phyloP scores from a whole-genome alignment of 2,888 invertebrate genomes.

The Achlya flavicornis region DNA sequence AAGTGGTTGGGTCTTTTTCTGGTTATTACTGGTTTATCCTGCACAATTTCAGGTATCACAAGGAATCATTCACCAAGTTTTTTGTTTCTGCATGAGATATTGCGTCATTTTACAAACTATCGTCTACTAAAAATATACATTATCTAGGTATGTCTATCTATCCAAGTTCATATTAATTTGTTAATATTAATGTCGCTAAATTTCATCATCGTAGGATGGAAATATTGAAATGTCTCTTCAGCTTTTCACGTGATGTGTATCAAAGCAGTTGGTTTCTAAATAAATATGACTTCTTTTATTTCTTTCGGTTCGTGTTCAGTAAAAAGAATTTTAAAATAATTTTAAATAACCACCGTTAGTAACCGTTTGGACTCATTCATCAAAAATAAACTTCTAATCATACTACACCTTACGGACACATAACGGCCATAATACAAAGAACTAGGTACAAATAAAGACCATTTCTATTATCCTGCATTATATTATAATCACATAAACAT shows the following conservation, averaged over 20 bases:
- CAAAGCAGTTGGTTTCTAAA: no score
- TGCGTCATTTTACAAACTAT: no score
- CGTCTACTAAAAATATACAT: no score
- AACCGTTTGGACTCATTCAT: slow-evolving; percentile 7
- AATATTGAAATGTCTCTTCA: no score
- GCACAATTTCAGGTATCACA: background rate
- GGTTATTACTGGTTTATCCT: slow-evolving; percentile 11
- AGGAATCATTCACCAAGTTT: background rate
- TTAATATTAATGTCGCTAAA: no score
- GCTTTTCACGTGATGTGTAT: no score
- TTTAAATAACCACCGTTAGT: background rate
- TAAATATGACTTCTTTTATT: no score
- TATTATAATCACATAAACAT: slow-evolving; percentile 74
- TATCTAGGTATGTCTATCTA: no score
- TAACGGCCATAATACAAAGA: slow-evolving; percentile 68
- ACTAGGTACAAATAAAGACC: slow-evolving; percentile 51
- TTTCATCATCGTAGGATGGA: no score
- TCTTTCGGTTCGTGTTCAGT: background rate
- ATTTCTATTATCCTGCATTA: slow-evolving; percentile 58
- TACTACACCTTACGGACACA: slow-evolving; percentile 40
- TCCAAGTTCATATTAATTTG: no score
- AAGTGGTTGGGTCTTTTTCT: slow-evolving; percentile 22
- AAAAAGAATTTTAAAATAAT: background rate
- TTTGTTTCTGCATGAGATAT: no score
- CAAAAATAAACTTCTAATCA: slow-evolving; percentile 20